A percentile compares a stretch with the other conserved stretches of the same genome.
phyloP scores from a whole-genome alignment of 2,888 invertebrate species.

The Microchrysa polita region DNA sequence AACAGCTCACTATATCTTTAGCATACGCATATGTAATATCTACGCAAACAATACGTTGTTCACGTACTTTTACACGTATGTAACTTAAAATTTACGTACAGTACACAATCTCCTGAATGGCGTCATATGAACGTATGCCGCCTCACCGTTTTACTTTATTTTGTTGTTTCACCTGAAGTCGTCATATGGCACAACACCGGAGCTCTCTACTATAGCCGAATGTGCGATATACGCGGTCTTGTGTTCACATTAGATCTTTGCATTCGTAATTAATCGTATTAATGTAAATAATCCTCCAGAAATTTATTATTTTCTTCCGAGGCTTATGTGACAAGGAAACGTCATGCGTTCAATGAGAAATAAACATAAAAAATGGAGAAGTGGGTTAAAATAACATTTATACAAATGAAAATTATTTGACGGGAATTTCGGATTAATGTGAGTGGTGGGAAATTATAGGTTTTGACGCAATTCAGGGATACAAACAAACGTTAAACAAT shows the following conservation, averaged over 20 bases:
- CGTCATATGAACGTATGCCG: too few species aligned
- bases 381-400: constrained; percentile 28
- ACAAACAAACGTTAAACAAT: too few species aligned
- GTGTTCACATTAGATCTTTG: constrained; percentile 29
- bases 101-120: too few species aligned
- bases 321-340: constrained; percentile 23
- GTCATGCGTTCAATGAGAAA: background rate
- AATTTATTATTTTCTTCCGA: constrained; percentile 38
- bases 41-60: background rate
- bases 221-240: constrained; percentile 8
- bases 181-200: too few species aligned
- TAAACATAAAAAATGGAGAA: constrained; percentile 4
- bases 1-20: constrained; percentile 26
- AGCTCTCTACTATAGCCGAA: too few species aligned
- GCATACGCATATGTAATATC: constrained; percentile 39
- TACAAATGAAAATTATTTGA: constrained; percentile 21
- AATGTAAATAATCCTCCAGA: constrained; percentile 43
- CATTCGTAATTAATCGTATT: constrained; percentile 44
- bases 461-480: too few species aligned
- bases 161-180: too few species aligned
- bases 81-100: too few species aligned
- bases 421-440: background rate
- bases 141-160: too few species aligned
- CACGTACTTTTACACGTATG: too few species aligned
- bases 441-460: background rate